Base-by-base conservation (phyloP, 2,888 invertebrate genomes). In the Ariolimax columbianus region DNA sequence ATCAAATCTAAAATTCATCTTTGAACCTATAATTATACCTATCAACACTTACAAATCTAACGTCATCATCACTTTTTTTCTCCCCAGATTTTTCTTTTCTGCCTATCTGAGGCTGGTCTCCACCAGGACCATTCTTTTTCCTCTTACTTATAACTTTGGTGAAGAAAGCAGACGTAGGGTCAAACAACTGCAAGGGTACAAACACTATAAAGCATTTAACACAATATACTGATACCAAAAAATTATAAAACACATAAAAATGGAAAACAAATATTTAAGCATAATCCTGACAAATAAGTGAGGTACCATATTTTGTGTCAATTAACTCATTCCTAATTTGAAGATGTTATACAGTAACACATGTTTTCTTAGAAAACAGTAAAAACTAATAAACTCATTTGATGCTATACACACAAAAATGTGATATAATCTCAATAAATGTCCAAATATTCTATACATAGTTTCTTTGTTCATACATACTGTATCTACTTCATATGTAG, bases 101-200 rank as follows among this genome's bases (percentile, higher is more conserved):
- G 63, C 75, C 77, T 23, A 72, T 72, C 59, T 84, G 84, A 66
- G 85, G 77, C 30, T 88, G 77, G 33, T 90, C 90, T 68, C 82
- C 82, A 47, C 86, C 82, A 43, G 89, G 86, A 75, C 77, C 77
- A 70, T 86, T 87, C 88, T 92, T 93, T 88, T 93, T 93, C 89
- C 93, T 93, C 88, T 93, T 93, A 89, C 91, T 93, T 78, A 92
- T 89, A 86, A 93, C 93, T 90, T 93, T 93, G 75, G 91, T 92
- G 88, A 93, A 93, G 90, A 93, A 93, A 82, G 93, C 93, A 55
- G 93, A 93, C 80, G 88, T 92, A n/a, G 91, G 91, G 87, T 93
- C 93, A 89, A 93, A 93, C 66, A 90, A 92, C 91, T 92, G 89
- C 14, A 88, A 36, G n/a, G 51, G 23, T 66, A 77, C 55, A 83